phyloP scores from a whole-genome alignment of 1,140 invertebrate genomes.

The Vanessa tameamea region DNA sequence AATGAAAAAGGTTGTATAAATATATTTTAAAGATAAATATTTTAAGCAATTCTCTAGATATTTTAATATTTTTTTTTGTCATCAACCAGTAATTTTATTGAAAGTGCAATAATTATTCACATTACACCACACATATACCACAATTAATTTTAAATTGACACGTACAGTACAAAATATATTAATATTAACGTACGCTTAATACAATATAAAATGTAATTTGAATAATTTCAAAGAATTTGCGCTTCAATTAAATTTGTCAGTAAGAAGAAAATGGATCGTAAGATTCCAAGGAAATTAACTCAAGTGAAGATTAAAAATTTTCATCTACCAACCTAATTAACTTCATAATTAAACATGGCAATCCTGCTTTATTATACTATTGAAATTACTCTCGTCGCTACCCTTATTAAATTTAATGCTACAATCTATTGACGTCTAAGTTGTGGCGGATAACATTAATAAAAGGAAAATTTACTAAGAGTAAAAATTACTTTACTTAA shows the following conservation, averaged over 20 bases:
- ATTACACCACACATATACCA: background rate
- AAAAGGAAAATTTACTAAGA: slow-evolving; percentile 2
- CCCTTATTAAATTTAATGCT: slow-evolving; percentile 42
- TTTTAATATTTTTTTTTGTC: background rate
- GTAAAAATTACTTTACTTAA: background rate
- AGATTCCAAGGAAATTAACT: slow-evolving; percentile 68
- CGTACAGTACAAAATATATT: slow-evolving; percentile 5
- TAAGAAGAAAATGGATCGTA: slow-evolving; percentile 53
- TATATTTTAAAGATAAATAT: no score
- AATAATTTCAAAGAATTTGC: slow-evolving; percentile 11
- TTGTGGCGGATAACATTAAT: slow-evolving; percentile 9
- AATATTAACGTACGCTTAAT: background rate
- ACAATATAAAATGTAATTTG: slow-evolving; percentile 13
- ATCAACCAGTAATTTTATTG: background rate
- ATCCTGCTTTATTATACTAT: slow-evolving; percentile 42
- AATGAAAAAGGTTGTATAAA: no score
- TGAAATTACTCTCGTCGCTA: slow-evolving; percentile 28
- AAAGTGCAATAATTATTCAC: slow-evolving; percentile 1
- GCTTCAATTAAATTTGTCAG: slow-evolving; percentile 52
- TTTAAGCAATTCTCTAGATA: background rate
- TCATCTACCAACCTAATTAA: slow-evolving; percentile 73
- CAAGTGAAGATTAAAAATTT: slow-evolving; percentile 70
- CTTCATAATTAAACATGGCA: slow-evolving; percentile 70
- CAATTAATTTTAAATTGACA: slow-evolving; percentile 3
- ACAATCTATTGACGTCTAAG: slow-evolving; percentile 12